Conservation (phyloP, 2,797 vertebrate species). For the Rhinophrynus dorsalis region DNA sequence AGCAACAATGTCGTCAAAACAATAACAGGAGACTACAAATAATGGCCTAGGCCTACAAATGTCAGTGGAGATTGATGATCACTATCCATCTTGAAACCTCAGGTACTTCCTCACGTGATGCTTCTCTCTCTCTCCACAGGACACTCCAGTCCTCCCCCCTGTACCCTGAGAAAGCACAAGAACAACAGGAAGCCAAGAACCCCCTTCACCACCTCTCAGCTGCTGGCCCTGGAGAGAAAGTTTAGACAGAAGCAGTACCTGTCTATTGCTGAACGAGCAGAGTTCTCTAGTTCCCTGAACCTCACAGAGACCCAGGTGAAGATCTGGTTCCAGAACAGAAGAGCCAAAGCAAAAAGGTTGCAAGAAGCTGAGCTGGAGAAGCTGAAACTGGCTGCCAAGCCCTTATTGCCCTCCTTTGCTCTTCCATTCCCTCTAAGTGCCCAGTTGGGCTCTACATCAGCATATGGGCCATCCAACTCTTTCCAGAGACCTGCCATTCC, state of each 20-base stretch:
- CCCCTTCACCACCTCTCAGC: slow-evolving; percentile 81
- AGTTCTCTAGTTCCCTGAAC: slow-evolving; percentile 95
- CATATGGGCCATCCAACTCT: slow-evolving; percentile 67
- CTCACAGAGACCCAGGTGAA: slow-evolving; percentile 97
- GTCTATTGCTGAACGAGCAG: slow-evolving; percentile 81
- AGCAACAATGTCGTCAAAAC: no score
- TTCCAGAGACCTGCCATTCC: slow-evolving; percentile 71
- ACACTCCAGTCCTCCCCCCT: slow-evolving; percentile 71
- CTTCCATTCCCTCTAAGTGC: slow-evolving; percentile 75
- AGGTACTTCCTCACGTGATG: no score
- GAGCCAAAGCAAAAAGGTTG: slow-evolving; percentile 82
- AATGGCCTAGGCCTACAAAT: no score
- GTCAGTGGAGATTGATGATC: no score
- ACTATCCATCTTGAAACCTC: no score
- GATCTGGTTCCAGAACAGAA: slow-evolving; percentile 91
- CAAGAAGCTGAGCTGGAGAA: slow-evolving; percentile 84
- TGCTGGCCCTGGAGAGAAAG: slow-evolving; percentile 80
- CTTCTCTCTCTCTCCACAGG: slow-evolving; percentile 59
- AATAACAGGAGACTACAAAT: no score
- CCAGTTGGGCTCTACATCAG: slow-evolving; percentile 67
- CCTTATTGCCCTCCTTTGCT: slow-evolving; percentile 74
- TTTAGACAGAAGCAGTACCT: slow-evolving; percentile 85
- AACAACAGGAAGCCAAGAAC: slow-evolving; percentile 84
- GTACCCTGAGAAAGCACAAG: slow-evolving; percentile 82
- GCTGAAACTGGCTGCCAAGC: slow-evolving; percentile 76